These are phyloP conservation scores for Electrophaes corylata DNA, from an alignment of 2,888 invertebrate species.

Conservation along the genomic window DNA sequence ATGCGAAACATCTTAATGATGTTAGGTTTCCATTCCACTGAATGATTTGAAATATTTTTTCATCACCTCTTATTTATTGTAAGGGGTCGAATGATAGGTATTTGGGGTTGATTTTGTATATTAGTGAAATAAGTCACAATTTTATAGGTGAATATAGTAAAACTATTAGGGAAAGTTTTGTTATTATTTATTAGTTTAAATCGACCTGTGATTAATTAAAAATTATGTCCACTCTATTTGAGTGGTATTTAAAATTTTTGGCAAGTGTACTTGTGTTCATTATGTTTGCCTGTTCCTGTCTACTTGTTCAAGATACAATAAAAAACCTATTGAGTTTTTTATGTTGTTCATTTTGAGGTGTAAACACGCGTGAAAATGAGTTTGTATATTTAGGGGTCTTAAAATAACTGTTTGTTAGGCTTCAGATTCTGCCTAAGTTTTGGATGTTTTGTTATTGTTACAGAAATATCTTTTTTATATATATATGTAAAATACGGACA, in stretches of 20 bases:
- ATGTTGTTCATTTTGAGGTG: too few species aligned
- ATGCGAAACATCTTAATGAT: too few species aligned
- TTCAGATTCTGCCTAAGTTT: neutral
- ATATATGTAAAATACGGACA: slow-evolving; percentile 7
- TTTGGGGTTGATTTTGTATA: neutral
- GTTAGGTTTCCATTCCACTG: neutral
- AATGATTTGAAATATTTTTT: neutral
- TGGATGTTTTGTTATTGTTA: slow-evolving; percentile 1
- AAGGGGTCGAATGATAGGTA: neutral
- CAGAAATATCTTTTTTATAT: neutral
- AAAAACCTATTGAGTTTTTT: too few species aligned
- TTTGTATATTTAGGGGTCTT: neutral
- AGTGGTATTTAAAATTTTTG: neutral
- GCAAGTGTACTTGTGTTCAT: neutral
- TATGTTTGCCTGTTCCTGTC: neutral
- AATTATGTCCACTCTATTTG: neutral
- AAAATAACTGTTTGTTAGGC: neutral
- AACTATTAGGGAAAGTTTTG: neutral
- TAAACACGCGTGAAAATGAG: too few species aligned
- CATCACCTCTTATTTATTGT: slow-evolving; percentile 6
- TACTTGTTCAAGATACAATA: too few species aligned
- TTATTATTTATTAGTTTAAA: neutral
- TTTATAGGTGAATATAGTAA: neutral
- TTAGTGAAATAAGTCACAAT: neutral
- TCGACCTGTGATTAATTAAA: neutral